Percentiles rank a stretch among this genome's conserved stretches.
Conservation (phyloP, 2,888 invertebrate genomes). For the Dioctria linearis region DNA sequence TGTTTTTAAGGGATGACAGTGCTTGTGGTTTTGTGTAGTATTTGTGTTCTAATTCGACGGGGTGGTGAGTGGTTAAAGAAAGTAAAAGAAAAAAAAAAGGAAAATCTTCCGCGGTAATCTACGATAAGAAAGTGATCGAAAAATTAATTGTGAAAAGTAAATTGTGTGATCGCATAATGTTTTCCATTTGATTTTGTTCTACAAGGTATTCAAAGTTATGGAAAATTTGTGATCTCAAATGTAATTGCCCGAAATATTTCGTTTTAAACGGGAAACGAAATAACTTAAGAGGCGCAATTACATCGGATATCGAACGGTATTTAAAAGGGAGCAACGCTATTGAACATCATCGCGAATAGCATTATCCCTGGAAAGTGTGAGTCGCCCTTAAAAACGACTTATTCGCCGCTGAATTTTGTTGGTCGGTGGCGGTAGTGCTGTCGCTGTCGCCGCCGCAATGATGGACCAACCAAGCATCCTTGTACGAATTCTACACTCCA, state of each 20-base stretch:
- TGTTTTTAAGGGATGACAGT: conserved; percentile 49
- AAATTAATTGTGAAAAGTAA: background rate
- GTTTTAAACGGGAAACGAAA: background rate
- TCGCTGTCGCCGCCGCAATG: conserved; percentile 39
- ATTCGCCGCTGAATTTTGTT: conserved; percentile 7
- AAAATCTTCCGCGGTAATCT: conserved; percentile 24
- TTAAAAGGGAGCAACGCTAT: background rate
- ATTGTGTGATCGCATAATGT: background rate
- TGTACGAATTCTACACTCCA: conserved; percentile 88
- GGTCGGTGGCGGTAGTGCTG: conserved; percentile 53
- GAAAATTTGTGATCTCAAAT: background rate
- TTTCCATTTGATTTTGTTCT: background rate
- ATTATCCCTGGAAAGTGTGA: background rate
- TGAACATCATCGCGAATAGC: background rate
- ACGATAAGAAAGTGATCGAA: background rate
- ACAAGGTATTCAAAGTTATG: background rate
- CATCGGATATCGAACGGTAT: background rate
- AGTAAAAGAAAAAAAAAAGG: background rate
- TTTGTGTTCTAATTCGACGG: conserved; percentile 39
- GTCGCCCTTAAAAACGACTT: background rate
- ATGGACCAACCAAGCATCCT: conserved; percentile 87
- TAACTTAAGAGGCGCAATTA: background rate
- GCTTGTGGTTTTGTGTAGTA: conserved; percentile 31
- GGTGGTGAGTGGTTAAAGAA: background rate
- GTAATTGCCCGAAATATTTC: background rate